Evolutionary conservation across 2,113 vertebrate genomes (phyloP), one percentile per base, ranked within the genome.

Genomic region (Ammodytes marinus): DNA sequence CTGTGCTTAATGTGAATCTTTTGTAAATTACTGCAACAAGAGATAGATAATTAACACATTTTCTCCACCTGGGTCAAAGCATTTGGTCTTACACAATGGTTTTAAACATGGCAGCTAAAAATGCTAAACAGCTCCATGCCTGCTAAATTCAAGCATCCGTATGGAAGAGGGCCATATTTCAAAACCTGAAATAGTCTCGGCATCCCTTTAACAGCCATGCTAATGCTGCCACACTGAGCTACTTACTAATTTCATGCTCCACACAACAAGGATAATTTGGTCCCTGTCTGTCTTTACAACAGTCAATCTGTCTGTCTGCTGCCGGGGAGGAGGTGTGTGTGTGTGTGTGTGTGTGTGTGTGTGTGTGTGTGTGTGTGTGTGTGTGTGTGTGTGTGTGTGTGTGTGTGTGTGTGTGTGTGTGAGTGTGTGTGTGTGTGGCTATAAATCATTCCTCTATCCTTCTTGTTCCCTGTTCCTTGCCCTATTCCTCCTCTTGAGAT

Each of bases 201-300:
- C 90, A 91, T 82, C 77, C 69, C 86, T 91, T 90, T 90, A 94
- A 91, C 88, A 88, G 78, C 82, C 87, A 89, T 88, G 85, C 87
- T 88, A 93, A 94, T 90, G 83, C 76, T 83, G 90, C 93, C 90
- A 93, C 93, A 93, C 88, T 90, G 86, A 90, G 91, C 86, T 86
- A 83, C 86, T 92, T 83, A 90, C 86, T 92, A 93, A 94, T 93
- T 95, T 93, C 89, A 91, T 93, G 91, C 89, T 93, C 89, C 88
- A 91, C 61, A 81, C 85, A 88, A 90, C 88, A 93, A 87, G 84
- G 86, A 93, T 93, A 90, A 95, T 90, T 91, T 85, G 90, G 88
- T 86, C 84, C 66, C 77, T 83, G 84, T 89, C 88, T 88, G 87
- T 80, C 81, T 79, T 67, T 65, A 74, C 27, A 52, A 50, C 55